These are phyloP conservation scores for Carposina sasakii DNA, from an alignment of 1,140 invertebrate species.

Conservation along the genomic window DNA sequence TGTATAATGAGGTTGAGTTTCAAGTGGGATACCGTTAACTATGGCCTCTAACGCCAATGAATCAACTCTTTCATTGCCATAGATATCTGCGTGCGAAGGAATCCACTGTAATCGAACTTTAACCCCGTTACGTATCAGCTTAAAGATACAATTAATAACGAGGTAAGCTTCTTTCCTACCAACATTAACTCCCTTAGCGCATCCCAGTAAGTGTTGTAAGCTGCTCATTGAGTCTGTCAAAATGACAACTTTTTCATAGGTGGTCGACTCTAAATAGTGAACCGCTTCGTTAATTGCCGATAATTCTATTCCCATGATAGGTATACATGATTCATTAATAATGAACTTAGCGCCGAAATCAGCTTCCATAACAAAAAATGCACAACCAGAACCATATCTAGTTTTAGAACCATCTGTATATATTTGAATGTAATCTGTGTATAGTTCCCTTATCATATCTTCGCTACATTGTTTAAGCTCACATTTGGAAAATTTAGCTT, in stretches of 20 bases:
- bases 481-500: background rate
- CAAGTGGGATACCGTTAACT: background rate
- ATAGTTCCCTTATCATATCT: background rate
- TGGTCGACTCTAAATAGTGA: background rate
- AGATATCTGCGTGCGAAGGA: background rate
- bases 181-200: background rate
- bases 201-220: background rate
- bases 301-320: conserved; percentile 7
- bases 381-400: background rate
- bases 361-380: conserved; percentile 1
- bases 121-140: background rate
- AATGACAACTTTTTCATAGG: background rate
- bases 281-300: conserved; percentile 6
- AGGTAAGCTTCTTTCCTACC: background rate
- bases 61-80: conserved; percentile 5
- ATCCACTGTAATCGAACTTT: background rate
- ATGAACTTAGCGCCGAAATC: background rate
- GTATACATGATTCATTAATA: too few species aligned
- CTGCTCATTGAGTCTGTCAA: conserved; percentile 1
- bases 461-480: background rate
- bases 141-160: background rate
- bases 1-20: background rate
- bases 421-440: background rate
- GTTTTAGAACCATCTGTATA: conserved; percentile 10
- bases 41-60: background rate